Evolutionary conservation across 2,113 vertebrate genomes (phyloP).

Genomic region (Cinclus cinclus): DNA sequence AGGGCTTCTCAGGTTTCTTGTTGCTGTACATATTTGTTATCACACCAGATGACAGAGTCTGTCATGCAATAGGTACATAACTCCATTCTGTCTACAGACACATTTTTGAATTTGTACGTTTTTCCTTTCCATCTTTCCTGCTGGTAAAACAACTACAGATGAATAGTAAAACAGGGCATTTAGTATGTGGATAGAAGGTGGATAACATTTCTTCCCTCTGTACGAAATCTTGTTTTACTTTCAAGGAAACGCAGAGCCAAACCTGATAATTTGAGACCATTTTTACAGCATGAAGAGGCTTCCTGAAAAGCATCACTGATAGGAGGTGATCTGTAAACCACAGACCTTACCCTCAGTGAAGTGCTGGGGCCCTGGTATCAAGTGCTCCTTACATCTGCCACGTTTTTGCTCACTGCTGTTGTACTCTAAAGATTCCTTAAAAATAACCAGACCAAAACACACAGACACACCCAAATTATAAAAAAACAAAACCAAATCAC

Average conservation of each 20-base stretch:
- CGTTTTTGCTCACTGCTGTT: background rate
- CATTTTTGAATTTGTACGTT: background rate
- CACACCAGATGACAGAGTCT: background rate
- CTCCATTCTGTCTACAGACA: background rate
- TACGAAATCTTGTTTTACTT: background rate
- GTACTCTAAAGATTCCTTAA: background rate
- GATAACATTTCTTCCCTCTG: background rate
- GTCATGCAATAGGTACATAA: background rate
- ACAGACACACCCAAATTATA: accelerated
- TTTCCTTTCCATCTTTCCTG: background rate
- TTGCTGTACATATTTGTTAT: background rate
- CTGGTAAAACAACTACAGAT: background rate
- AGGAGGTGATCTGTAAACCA: slow-evolving; percentile 2
- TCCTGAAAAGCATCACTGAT: background rate
- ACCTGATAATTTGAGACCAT: background rate
- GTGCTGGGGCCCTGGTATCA: background rate
- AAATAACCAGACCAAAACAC: background rate
- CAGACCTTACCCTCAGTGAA: background rate
- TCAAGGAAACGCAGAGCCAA: background rate
- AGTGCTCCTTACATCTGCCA: background rate
- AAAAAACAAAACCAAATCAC: background rate
- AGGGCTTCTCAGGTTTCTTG: background rate
- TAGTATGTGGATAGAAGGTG: background rate
- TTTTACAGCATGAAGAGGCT: background rate
- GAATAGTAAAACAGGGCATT: background rate